A percentile compares a stretch with the other conserved stretches of the same genome.
Evolutionary conservation across 2,888 invertebrate genomes (phyloP).

Genomic region (Plutella xylostella): DNA sequence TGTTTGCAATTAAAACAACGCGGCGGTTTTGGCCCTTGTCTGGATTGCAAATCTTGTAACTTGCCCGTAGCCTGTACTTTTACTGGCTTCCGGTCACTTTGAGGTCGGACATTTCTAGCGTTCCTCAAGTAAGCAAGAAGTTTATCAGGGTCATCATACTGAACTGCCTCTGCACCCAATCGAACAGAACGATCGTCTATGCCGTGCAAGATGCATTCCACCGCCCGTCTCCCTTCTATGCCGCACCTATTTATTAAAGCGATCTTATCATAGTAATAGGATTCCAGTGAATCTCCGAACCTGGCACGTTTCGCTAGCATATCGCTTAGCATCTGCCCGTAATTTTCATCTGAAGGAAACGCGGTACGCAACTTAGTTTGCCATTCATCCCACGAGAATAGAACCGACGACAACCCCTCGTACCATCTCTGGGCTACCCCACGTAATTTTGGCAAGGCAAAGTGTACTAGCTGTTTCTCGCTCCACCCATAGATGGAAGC

Average conservation of each 20-base stretch:
- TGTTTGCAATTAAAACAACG: no score
- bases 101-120: not conserved
- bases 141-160: constrained; percentile 17
- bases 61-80: no score
- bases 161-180: no score
- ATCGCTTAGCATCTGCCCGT: constrained; percentile 19
- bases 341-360: constrained; percentile 23
- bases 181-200: constrained; percentile 5
- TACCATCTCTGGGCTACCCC: constrained; percentile 21
- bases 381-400: constrained; percentile 23
- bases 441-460: constrained; percentile 18
- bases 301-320: constrained; percentile 19
- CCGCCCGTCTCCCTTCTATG: constrained; percentile 13
- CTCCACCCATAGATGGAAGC: constrained; percentile 20
- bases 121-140: not conserved
- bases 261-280: constrained; percentile 15
- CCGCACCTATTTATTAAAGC: constrained; percentile 13
- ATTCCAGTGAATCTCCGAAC: constrained; percentile 17
- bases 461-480: constrained; percentile 17
- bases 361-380: constrained; percentile 19
- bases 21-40: no score
- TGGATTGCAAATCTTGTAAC: no score
- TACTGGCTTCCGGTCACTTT: no score
- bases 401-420: constrained; percentile 17
- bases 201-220: constrained; percentile 14